phyloP scores from a whole-genome alignment of 2,888 invertebrate genomes.

The Pyrocoelia pectoralis region DNA sequence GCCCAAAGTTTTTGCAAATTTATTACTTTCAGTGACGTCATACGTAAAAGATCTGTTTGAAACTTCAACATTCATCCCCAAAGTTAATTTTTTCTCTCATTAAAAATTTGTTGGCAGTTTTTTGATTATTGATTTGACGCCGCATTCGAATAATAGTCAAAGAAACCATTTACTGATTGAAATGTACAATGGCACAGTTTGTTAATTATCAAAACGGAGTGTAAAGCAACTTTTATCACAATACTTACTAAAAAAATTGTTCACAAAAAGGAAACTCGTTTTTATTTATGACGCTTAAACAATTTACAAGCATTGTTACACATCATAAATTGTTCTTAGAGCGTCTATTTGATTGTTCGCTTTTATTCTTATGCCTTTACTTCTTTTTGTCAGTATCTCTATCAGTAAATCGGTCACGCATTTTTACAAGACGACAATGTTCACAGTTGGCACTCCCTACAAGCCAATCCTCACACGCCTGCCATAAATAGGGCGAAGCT shows the following conservation, averaged over 20 bases:
- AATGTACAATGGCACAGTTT: too few relatives aligned
- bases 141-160: too few relatives aligned
- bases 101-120: too few relatives aligned
- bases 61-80: background rate
- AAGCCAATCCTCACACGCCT: constrained; percentile 31
- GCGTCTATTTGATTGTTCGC: background rate
- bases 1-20: background rate
- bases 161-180: too few relatives aligned
- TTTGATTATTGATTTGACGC: too few relatives aligned
- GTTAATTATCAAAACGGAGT: too few relatives aligned
- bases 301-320: too few relatives aligned
- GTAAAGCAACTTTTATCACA: too few relatives aligned
- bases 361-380: constrained; percentile 5
- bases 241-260: too few relatives aligned
- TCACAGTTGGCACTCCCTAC: constrained; percentile 28
- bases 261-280: too few relatives aligned
- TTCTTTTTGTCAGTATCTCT: constrained; percentile 20
- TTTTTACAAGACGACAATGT: constrained; percentile 29
- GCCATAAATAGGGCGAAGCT: constrained; percentile 35
- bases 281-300: too few relatives aligned
- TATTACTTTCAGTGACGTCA: background rate
- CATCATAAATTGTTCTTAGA: background rate
- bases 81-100: background rate
- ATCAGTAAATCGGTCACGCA: constrained; percentile 36
- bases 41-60: background rate